These are phyloP conservation scores for Flexamia atlantica DNA, from an alignment of 2,888 invertebrate genomes.

Conservation along the genomic window DNA sequence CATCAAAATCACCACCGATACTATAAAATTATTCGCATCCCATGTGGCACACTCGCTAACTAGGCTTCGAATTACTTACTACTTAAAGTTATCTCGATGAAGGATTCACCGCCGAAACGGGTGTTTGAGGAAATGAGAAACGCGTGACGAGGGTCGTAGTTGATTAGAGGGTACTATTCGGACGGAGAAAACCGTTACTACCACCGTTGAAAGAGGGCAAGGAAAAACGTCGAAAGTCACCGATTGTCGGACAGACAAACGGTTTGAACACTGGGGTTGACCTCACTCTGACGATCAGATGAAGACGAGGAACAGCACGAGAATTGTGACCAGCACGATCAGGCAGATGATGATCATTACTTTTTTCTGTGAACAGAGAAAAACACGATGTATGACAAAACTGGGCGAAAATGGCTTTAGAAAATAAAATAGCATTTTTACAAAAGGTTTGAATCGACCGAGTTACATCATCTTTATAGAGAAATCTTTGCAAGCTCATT, in stretches of 20 bases:
- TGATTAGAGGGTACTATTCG: too few species aligned
- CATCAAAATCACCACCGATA: background rate
- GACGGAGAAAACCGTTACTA: background rate
- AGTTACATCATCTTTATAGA: too few species aligned
- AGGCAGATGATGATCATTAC: conserved; percentile 93
- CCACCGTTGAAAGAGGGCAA: background rate
- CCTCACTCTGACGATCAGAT: conserved; percentile 25
- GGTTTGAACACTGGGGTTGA: conserved; percentile 21
- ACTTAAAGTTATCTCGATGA: background rate
- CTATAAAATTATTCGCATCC: conserved; percentile 3
- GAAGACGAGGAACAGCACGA: conserved; percentile 73
- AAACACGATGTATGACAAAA: background rate
- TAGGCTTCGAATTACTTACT: too few species aligned
- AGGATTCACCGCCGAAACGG: background rate
- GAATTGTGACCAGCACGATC: conserved; percentile 86
- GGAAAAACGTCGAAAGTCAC: background rate
- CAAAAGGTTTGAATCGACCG: too few species aligned
- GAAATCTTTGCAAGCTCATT: too few species aligned
- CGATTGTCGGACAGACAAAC: background rate
- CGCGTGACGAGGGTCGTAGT: too few species aligned
- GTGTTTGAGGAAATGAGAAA: too few species aligned
- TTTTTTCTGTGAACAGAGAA: conserved; percentile 87
- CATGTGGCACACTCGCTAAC: background rate
- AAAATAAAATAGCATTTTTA: too few species aligned
- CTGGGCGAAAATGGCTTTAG: too few species aligned